A percentile compares a stretch with the other conserved stretches of the same genome.
These are phyloP conservation scores for Mungos mungo DNA, from an alignment of 2,113 vertebrate genomes.

Conservation along the genomic window DNA sequence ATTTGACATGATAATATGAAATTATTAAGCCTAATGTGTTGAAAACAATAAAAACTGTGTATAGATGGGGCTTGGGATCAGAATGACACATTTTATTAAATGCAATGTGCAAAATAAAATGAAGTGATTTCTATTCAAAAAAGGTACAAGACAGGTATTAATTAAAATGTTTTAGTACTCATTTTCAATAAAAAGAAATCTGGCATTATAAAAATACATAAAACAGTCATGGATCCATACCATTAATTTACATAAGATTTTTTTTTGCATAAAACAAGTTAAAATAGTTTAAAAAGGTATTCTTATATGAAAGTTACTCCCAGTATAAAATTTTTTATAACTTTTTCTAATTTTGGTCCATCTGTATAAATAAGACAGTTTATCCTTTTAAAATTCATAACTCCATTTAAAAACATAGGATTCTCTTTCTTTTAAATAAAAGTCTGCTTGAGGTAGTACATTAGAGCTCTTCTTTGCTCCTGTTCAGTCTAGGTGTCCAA, in stretches of 20 bases:
- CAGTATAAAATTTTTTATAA: constrained; percentile 80
- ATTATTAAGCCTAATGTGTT: not conserved
- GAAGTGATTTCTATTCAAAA: constrained; percentile 78
- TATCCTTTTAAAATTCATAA: constrained; percentile 79
- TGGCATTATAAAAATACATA: constrained; percentile 86
- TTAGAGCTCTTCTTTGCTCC: constrained; percentile 81
- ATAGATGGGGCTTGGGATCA: constrained; percentile 54
- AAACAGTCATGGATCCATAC: constrained; percentile 90
- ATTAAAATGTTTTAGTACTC: constrained; percentile 81
- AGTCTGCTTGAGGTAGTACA: constrained; percentile 93
- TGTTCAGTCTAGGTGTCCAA: constrained; percentile 87
- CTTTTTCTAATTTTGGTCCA: constrained; percentile 85
- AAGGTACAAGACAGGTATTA: constrained; percentile 79
- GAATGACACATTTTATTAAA: constrained; percentile 83
- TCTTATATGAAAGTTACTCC: constrained; percentile 81
- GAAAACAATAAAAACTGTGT: constrained; percentile 34
- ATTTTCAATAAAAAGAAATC: constrained; percentile 86
- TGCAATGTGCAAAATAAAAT: constrained; percentile 83
- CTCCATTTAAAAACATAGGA: constrained; percentile 73
- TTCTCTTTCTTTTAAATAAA: constrained; percentile 86
- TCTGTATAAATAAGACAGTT: constrained; percentile 87
- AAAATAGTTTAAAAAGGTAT: constrained; percentile 87
- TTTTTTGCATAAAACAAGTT: constrained; percentile 82
- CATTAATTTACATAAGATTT: constrained; percentile 92
- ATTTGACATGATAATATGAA: not conserved